Base-by-base conservation (phyloP, 2,113 vertebrate species). In the Zingel zingel region DNA sequence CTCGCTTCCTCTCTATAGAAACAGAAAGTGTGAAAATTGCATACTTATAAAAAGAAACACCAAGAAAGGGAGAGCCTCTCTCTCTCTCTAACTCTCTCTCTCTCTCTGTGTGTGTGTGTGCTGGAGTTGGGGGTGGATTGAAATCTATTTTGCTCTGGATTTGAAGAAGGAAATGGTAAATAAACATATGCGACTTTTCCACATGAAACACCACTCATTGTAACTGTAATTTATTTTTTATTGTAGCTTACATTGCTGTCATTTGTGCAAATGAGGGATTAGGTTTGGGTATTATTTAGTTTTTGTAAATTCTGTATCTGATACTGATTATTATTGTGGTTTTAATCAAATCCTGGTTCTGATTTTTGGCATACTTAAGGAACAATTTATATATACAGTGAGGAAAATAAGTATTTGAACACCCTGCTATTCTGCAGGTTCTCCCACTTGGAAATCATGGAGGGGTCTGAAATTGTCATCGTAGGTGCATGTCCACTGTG, bases 1-100 rank as follows among this genome's bases (percentile, higher is more conserved):
- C 59, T 56, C 16, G 16, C 43, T 58, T 77, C 65, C 70, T 48
- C 65, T 54, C 74, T 53, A 53, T 11, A 27, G 36, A 85, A 78
- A 77, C n/a, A 48, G 39, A 81, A 65, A 67, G 61, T 78, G 83
- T 67, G 84, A 88, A 83, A 89, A 84, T 77, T 74, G 13, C 50
- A 81, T 59, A 68, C 39, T 77, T 82, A 51, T 72, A 62, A 84
- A 71, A 79, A 79, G 61, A 57, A 71, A 51, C 65, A 77, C 10
- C 25, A 63, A 53, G 23, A 9, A 56, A 3, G 19, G 50, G 3
- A 18, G 10, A 27, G 23, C 13, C 10, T 53, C 5, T 43, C 10
- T 43, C 39, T 43, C 39, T 11, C 39, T 43, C 9, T 43, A n/a
- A n/a, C 9, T 43, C 39, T 39, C 36, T 9, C 36, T 7, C 36